Conservation (phyloP, 2,888 invertebrate genomes). For the Troides aeacus region DNA sequence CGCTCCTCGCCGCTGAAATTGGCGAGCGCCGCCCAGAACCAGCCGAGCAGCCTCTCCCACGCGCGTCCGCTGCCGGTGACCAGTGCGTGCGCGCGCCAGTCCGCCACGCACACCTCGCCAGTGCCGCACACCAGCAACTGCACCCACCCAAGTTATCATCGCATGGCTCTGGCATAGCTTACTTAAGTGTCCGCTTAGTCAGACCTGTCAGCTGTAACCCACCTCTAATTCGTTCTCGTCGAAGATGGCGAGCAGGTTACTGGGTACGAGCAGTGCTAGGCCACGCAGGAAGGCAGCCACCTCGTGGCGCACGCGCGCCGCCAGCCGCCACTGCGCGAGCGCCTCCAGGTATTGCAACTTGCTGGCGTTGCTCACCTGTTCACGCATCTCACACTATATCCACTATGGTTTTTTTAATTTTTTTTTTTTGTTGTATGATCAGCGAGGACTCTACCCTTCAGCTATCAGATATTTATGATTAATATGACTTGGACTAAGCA, state of each 20-base stretch:
- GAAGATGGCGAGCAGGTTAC: conserved; percentile 95
- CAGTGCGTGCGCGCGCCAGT: conserved; percentile 93
- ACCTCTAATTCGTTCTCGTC: conserved; percentile 98
- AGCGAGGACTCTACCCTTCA: no score
- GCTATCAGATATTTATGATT: no score
- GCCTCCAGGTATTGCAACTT: conserved; percentile 93
- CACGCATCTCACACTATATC: conserved; percentile 8
- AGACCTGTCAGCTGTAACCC: conserved; percentile 27
- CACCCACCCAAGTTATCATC: not conserved
- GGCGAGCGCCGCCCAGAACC: conserved; percentile 90
- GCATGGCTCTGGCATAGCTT: not conserved
- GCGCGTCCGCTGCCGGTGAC: conserved; percentile 90
- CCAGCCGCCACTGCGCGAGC: conserved; percentile 92
- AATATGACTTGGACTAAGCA: no score
- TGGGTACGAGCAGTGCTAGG: conserved; percentile 93
- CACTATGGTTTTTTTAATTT: not conserved
- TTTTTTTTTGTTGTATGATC: no score
- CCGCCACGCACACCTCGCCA: conserved; percentile 93
- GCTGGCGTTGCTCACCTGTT: conserved; percentile 84
- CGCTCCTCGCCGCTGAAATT: conserved; percentile 95
- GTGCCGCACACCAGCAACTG: conserved; percentile 95
- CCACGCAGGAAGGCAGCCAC: conserved; percentile 94
- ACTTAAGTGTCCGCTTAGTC: not conserved
- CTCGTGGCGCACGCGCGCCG: conserved; percentile 89
- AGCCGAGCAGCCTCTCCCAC: conserved; percentile 90